phyloP scores from a whole-genome alignment of 2,113 vertebrate genomes.

The Isichthys henryi region DNA sequence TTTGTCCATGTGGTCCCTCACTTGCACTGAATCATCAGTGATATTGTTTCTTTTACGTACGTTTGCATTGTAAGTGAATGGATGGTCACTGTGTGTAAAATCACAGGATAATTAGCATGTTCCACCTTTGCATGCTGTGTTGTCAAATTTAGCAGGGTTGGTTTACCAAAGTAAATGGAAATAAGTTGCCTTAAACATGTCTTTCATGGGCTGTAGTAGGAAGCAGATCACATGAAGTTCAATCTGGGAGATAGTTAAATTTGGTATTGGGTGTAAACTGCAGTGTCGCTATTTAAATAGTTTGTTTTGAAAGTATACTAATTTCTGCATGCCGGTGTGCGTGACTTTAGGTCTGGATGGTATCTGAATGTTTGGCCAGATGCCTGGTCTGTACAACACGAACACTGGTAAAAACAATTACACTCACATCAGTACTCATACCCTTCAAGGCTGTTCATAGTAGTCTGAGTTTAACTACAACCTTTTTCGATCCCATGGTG shows the following conservation, averaged over 20 bases:
- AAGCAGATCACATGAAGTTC: background rate
- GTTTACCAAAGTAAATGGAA: background rate
- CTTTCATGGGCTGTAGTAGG: background rate
- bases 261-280: background rate
- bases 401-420: background rate
- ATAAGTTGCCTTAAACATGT: background rate
- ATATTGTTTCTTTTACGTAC: background rate
- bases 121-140: background rate
- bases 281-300: background rate
- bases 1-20: background rate
- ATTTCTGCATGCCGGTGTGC: background rate
- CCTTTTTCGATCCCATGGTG: background rate
- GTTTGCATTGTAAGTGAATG: background rate
- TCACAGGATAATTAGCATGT: background rate
- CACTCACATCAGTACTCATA: background rate
- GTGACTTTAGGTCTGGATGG: background rate
- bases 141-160: background rate
- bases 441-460: background rate
- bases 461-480: background rate
- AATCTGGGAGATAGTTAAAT: background rate
- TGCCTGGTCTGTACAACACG: background rate
- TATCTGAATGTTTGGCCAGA: background rate
- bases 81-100: background rate
- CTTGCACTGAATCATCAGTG: background rate
- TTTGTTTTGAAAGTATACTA: background rate